Conservation (phyloP, 2,797 vertebrate species). For the Dermochelys coriacea region DNA sequence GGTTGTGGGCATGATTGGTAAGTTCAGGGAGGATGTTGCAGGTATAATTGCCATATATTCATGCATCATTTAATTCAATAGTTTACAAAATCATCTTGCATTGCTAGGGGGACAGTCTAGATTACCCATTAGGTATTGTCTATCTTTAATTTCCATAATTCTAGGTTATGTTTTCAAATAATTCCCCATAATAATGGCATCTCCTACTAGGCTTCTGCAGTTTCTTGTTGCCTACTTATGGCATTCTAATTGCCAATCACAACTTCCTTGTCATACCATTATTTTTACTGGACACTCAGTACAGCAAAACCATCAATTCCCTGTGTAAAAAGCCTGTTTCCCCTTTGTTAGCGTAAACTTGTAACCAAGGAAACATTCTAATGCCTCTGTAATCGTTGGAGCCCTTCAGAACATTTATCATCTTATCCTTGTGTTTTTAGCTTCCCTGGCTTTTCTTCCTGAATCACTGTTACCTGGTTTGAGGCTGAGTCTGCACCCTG, state of each 20-base stretch:
- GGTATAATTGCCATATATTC: neutral
- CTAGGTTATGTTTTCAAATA: neutral
- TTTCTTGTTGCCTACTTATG: neutral
- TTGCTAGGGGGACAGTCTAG: neutral
- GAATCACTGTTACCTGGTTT: neutral
- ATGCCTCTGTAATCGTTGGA: neutral
- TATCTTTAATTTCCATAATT: neutral
- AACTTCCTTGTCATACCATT: neutral
- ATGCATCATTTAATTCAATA: neutral
- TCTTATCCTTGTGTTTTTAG: neutral
- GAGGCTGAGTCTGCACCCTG: neutral
- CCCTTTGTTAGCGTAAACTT: neutral
- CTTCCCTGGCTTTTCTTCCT: neutral
- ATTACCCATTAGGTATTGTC: neutral
- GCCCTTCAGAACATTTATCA: neutral
- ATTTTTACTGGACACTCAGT: neutral
- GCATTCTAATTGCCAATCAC: neutral
- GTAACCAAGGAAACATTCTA: neutral
- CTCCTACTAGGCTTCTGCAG: neutral
- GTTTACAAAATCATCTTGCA: neutral
- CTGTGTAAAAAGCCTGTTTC: neutral
- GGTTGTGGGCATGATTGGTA: neutral
- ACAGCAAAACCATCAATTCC: neutral
- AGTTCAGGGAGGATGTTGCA: neutral
- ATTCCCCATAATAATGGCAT: neutral